These are phyloP conservation scores for Azemiops feae DNA, from an alignment of 2,113 vertebrate genomes.

Conservation along the genomic window DNA sequence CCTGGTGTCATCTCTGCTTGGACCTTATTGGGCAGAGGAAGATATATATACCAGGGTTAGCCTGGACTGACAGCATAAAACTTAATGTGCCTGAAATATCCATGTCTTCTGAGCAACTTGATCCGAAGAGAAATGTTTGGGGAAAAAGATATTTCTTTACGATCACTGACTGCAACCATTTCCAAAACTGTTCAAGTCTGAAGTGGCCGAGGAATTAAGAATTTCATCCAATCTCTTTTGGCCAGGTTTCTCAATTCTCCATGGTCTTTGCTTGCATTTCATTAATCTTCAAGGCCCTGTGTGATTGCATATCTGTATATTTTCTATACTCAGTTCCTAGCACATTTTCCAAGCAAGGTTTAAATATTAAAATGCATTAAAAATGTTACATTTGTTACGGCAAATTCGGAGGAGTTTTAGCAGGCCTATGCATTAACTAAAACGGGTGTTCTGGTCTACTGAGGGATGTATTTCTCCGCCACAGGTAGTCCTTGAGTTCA, in stretches of 20 bases:
- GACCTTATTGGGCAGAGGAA: neutral
- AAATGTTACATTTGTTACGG: neutral
- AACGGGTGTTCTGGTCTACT: neutral
- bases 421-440: neutral
- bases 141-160: neutral
- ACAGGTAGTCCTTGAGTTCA: no score
- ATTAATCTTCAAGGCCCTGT: neutral
- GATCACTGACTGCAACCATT: neutral
- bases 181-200: neutral
- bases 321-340: neutral
- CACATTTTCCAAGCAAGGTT: neutral
- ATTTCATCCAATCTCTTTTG: neutral
- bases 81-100: neutral
- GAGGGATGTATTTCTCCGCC: neutral
- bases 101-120: neutral
- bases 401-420: neutral
- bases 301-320: neutral
- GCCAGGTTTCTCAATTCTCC: neutral
- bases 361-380: neutral
- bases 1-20: neutral
- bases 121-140: neutral
- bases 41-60: neutral
- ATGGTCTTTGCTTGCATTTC: neutral
- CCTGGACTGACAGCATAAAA: neutral
- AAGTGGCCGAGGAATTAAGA: neutral